Evolutionary conservation across 2,113 vertebrate genomes (phyloP).

Genomic region (Nematolebias whitei): DNA sequence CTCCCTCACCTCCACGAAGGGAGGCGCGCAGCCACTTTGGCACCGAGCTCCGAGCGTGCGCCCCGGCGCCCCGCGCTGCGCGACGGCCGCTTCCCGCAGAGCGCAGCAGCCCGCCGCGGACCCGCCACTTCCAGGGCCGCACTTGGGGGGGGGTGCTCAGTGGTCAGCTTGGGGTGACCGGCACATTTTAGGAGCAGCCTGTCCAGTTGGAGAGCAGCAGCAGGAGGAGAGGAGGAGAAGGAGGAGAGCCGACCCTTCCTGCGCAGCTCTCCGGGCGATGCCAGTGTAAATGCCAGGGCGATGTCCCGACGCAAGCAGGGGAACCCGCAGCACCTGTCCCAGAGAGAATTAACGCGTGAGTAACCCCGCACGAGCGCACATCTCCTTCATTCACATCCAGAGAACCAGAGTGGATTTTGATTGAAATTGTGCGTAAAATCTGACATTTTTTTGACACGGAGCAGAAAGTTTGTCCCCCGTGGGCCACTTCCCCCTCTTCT

Average conservation of each 20-base stretch:
- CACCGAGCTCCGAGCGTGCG: conserved; percentile 42
- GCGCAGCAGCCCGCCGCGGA: conserved; percentile 76
- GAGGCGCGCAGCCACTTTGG: conserved; percentile 54
- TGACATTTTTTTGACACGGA: conserved; percentile 12
- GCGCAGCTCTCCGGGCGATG: conserved; percentile 96
- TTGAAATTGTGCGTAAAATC: conserved; percentile 6
- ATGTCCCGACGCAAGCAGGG: conserved; percentile 99
- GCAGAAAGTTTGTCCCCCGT: conserved; percentile 32
- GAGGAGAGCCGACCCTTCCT: conserved; percentile 81
- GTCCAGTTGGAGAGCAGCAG: conserved; percentile 30
- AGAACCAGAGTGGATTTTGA: neutral
- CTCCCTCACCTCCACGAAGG: conserved; percentile 20
- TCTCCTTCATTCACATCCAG: neutral
- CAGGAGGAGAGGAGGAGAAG: conserved; percentile 38
- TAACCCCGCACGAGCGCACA: conserved; percentile 30
- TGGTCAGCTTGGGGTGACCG: conserved; percentile 37
- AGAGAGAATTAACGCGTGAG: conserved; percentile 96
- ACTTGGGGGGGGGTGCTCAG: conserved; percentile 13
- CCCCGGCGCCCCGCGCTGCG: conserved; percentile 49
- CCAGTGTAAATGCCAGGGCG: conserved; percentile 98
- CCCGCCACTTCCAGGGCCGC: conserved; percentile 59
- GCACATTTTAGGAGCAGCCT: conserved; percentile 41
- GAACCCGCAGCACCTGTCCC: conserved; percentile 99
- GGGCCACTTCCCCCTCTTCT: conserved; percentile 1
- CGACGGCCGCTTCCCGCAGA: conserved; percentile 55